A percentile compares a stretch with the other conserved stretches of the same genome.
Conservation (phyloP, 1,140 invertebrate species). For the Conopomorpha cramerella region DNA sequence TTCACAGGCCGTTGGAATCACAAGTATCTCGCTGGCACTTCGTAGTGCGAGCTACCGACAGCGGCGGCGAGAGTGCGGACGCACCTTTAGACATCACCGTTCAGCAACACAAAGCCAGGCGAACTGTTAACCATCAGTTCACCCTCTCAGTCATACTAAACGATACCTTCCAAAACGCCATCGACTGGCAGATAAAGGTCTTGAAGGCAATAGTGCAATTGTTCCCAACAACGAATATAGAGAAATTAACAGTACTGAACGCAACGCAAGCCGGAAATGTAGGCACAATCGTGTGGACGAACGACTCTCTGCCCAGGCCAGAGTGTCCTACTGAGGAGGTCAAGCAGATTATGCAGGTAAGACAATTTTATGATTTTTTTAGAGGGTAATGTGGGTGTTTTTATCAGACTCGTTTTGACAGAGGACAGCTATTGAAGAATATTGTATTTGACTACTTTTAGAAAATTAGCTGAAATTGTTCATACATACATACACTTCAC, state of each 20-base stretch:
- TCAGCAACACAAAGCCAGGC: constrained; percentile 76
- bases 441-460: too few relatives aligned
- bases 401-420: too few relatives aligned
- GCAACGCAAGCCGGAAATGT: constrained; percentile 64
- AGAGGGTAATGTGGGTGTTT: constrained; percentile 3
- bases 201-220: constrained; percentile 70
- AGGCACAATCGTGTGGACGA: constrained; percentile 82
- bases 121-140: constrained; percentile 85
- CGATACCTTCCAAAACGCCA: constrained; percentile 63
- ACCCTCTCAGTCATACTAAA: constrained; percentile 66
- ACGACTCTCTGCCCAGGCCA: constrained; percentile 78
- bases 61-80: constrained; percentile 68
- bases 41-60: constrained; percentile 77
- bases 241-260: constrained; percentile 70
- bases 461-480: too few relatives aligned
- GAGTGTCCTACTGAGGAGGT: constrained; percentile 76
- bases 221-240: constrained; percentile 70
- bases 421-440: too few relatives aligned
- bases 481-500: too few relatives aligned
- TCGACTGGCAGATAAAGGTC: constrained; percentile 75
- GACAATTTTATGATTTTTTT: constrained; percentile 15
- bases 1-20: constrained; percentile 77
- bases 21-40: constrained; percentile 85
- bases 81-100: constrained; percentile 79
- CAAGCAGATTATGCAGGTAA: constrained; percentile 69